phyloP scores from a whole-genome alignment of 2,797 vertebrate species.

The Microctenopoma lineatum region DNA sequence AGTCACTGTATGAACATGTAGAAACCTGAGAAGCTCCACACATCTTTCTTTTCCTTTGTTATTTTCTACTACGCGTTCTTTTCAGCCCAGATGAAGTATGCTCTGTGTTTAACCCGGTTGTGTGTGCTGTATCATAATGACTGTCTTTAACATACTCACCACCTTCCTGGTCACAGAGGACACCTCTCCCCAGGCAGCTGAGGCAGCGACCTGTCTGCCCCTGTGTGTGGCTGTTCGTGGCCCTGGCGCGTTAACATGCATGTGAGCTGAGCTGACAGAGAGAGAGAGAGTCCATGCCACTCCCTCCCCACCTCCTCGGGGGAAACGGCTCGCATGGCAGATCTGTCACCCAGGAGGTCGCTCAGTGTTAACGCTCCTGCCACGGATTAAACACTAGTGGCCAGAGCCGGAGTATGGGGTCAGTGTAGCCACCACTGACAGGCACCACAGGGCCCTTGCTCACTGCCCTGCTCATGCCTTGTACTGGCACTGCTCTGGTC shows the following conservation, averaged over 20 bases:
- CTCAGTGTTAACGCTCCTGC: slow-evolving; percentile 95
- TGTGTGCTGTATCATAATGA: slow-evolving; percentile 72
- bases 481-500: slow-evolving; percentile 65
- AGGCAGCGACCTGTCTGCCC: slow-evolving; percentile 73
- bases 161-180: slow-evolving; percentile 76
- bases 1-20: slow-evolving; percentile 5
- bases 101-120: slow-evolving; percentile 72
- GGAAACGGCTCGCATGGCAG: slow-evolving; percentile 89
- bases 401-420: slow-evolving; percentile 85
- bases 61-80: slow-evolving; percentile 45
- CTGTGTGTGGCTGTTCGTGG: slow-evolving; percentile 68
- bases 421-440: slow-evolving; percentile 83
- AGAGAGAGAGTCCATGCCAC: slow-evolving; percentile 70
- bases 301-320: slow-evolving; percentile 75
- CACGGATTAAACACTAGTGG: slow-evolving; percentile 93
- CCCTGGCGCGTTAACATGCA: slow-evolving; percentile 69
- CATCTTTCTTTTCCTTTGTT: slow-evolving; percentile 22
- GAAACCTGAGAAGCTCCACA: slow-evolving; percentile 7
- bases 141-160: slow-evolving; percentile 70
- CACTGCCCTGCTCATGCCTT: slow-evolving; percentile 68
- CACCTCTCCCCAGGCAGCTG: slow-evolving; percentile 77
- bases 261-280: slow-evolving; percentile 83
- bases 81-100: slow-evolving; percentile 51
- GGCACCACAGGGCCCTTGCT: slow-evolving; percentile 78
- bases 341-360: slow-evolving; percentile 95